A percentile compares a stretch with the other conserved stretches of the same genome.
Conservation (phyloP, 2,888 invertebrate genomes). For the Lathronympha strigana region DNA sequence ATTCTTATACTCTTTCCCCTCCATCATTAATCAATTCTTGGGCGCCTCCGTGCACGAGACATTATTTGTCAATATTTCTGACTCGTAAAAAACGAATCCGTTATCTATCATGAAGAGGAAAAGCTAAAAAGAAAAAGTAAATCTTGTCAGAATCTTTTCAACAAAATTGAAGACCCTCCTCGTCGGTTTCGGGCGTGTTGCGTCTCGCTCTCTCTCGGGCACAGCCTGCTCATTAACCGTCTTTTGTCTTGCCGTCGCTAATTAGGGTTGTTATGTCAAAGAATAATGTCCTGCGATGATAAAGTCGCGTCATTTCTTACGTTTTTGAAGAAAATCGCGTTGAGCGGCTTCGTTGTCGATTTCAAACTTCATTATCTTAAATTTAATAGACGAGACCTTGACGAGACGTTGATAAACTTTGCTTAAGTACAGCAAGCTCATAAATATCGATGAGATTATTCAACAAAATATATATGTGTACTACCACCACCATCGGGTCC, state of each 20-base stretch:
- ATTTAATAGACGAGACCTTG: background rate
- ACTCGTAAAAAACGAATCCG: slow-evolving; percentile 25
- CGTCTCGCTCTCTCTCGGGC: slow-evolving; percentile 25
- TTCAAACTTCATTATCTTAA: background rate
- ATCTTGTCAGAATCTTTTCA: slow-evolving; percentile 30
- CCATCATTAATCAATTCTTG: slow-evolving; percentile 16
- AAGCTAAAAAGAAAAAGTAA: slow-evolving; percentile 33
- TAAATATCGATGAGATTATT: too few species aligned
- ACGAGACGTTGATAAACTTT: too few species aligned
- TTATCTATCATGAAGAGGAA: slow-evolving; percentile 34
- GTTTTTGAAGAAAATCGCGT: slow-evolving; percentile 7
- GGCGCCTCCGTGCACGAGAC: slow-evolving; percentile 11
- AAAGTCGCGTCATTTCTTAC: slow-evolving; percentile 14
- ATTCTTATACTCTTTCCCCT: background rate
- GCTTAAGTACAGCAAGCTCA: too few species aligned
- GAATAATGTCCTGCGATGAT: slow-evolving; percentile 31
- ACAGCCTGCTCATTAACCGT: slow-evolving; percentile 17
- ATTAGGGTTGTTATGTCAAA: slow-evolving; percentile 38
- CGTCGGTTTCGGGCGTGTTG: slow-evolving; percentile 11
- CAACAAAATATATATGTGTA: too few species aligned
- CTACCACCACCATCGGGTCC: too few species aligned
- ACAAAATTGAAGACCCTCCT: slow-evolving; percentile 13
- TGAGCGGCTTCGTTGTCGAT: background rate
- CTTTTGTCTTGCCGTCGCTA: slow-evolving; percentile 35
- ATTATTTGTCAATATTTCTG: slow-evolving; percentile 28